These are phyloP conservation scores for Keiferia lycopersicella DNA, from an alignment of 2,888 invertebrate genomes.

Conservation along the genomic window DNA sequence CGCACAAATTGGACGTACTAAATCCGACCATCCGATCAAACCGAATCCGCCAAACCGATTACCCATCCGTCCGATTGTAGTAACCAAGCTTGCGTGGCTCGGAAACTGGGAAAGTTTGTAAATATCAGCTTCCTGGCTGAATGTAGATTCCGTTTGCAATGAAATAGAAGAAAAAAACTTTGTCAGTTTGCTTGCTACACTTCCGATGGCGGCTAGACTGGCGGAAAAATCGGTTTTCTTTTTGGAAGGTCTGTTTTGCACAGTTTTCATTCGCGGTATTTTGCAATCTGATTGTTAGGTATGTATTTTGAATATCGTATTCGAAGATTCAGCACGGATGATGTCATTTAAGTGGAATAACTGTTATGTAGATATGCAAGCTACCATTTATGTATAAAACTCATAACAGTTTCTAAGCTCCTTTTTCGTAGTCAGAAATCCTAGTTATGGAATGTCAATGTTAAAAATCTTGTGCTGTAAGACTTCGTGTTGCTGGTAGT, in stretches of 20 bases:
- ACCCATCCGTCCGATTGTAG: slow-evolving; percentile 33
- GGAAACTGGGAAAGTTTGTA: slow-evolving; percentile 25
- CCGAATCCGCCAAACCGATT: neutral
- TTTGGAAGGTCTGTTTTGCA: neutral
- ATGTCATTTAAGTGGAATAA: neutral
- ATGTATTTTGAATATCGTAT: neutral
- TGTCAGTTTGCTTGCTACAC: slow-evolving; percentile 6
- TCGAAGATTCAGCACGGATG: neutral
- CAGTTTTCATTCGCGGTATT: neutral
- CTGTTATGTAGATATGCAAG: neutral
- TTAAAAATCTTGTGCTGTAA: too few relatives aligned
- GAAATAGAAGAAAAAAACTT: neutral
- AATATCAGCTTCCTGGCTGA: slow-evolving; percentile 24
- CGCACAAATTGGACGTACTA: slow-evolving; percentile 27
- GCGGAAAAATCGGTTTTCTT: slow-evolving; percentile 8
- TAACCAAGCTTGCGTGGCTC: slow-evolving; percentile 43
- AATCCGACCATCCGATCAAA: slow-evolving; percentile 27
- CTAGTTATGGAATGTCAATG: too few relatives aligned
- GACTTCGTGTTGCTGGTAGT: neutral
- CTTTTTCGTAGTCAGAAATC: neutral
- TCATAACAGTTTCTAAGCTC: neutral
- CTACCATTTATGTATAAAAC: neutral
- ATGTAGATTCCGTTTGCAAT: slow-evolving; percentile 14
- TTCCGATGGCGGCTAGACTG: slow-evolving; percentile 13
- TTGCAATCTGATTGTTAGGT: neutral